These are phyloP conservation scores for Sinohyriopsis cumingii DNA, from an alignment of 2,888 invertebrate genomes.

Conservation along the genomic window DNA sequence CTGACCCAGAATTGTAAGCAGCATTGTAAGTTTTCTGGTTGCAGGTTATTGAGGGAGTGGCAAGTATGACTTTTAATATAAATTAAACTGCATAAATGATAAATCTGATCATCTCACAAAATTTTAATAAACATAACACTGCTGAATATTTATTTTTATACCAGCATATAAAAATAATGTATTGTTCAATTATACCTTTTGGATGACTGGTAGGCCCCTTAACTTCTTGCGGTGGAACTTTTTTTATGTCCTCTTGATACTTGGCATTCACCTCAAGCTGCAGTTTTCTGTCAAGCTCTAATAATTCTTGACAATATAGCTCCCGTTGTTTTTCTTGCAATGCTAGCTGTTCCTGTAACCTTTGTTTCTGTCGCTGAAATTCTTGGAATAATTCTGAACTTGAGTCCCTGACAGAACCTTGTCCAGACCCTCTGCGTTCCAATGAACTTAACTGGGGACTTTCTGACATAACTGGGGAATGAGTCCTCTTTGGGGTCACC, in stretches of 20 bases:
- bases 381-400: slow-evolving; percentile 84
- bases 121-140: too few species aligned
- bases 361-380: slow-evolving; percentile 78
- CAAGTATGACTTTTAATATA: too few species aligned
- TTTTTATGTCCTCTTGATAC: slow-evolving; percentile 9
- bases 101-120: too few species aligned
- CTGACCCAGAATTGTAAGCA: too few species aligned
- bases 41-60: too few species aligned
- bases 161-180: too few species aligned
- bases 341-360: slow-evolving; percentile 58
- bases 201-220: too few species aligned
- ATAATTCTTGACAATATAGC: slow-evolving; percentile 75
- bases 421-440: slow-evolving; percentile 23
- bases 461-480: slow-evolving; percentile 40
- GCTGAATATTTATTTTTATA: too few species aligned
- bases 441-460: slow-evolving; percentile 3
- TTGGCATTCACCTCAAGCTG: slow-evolving; percentile 35
- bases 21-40: too few species aligned
- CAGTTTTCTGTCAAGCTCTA: slow-evolving; percentile 55
- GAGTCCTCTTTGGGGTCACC: slow-evolving; percentile 39
- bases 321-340: slow-evolving; percentile 62
- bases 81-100: too few species aligned
- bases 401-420: slow-evolving; percentile 46
- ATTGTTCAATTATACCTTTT: too few species aligned
- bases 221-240: too few species aligned